Percentiles rank a stretch among this genome's conserved stretches.
These are phyloP conservation scores for Epizoanthus rinbou DNA, from an alignment of 92 coral and sea anemone genomes.

Conservation along the genomic window DNA sequence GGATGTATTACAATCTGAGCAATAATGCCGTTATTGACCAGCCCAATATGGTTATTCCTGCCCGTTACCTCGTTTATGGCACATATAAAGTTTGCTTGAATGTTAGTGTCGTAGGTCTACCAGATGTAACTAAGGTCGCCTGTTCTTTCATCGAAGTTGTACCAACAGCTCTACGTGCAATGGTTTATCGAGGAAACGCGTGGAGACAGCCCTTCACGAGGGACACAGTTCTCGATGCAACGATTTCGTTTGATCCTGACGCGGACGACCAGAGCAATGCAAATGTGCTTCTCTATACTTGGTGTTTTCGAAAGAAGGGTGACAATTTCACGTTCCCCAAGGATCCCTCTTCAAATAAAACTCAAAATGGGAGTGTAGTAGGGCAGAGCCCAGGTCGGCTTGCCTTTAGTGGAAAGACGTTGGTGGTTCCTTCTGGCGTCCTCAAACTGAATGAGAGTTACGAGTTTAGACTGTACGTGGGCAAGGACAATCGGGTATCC, in stretches of 20 bases:
- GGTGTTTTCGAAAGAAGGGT: conserved; percentile 63
- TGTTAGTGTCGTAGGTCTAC: conserved; percentile 55
- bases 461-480: conserved; percentile 56
- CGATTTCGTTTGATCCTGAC: conserved; percentile 69
- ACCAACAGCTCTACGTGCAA: conserved; percentile 62
- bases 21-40: not conserved
- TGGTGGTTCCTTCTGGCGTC: conserved; percentile 41
- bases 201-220: conserved; percentile 61
- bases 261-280: conserved; percentile 10
- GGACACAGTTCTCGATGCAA: conserved; percentile 48
- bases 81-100: conserved; percentile 48
- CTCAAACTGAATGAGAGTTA: conserved; percentile 56
- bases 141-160: conserved; percentile 48
- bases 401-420: conserved; percentile 10
- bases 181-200: conserved; percentile 59
- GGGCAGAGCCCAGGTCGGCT: conserved; percentile 51
- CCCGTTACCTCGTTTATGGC: conserved; percentile 53
- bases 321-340: conserved; percentile 58
- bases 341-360: not conserved
- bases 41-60: conserved; percentile 49
- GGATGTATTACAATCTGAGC: not conserved
- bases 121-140: conserved; percentile 42
- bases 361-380: conserved; percentile 47
- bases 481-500: conserved; percentile 55
- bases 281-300: conserved; percentile 39